phyloP scores from a whole-genome alignment of 2,888 invertebrate species.

The Deladenus siricidicola region DNA sequence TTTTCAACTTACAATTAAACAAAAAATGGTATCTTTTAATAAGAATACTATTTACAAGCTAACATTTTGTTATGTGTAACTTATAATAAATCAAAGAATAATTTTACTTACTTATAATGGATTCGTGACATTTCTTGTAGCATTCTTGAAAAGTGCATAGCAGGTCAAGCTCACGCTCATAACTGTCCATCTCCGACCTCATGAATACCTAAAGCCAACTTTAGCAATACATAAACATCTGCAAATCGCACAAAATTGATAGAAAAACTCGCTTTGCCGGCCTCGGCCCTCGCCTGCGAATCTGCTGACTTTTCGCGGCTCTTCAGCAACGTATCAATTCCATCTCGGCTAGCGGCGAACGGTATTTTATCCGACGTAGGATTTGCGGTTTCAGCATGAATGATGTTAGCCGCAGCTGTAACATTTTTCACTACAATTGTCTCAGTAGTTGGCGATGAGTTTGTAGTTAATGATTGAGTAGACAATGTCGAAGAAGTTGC shows the following conservation, averaged over 20 bases:
- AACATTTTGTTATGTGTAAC: no score
- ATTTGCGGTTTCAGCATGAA: no score
- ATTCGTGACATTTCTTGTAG: slow-evolving; percentile 38
- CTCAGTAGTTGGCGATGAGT: no score
- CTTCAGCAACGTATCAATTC: background rate
- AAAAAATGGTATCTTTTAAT: background rate
- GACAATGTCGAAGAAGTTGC: no score
- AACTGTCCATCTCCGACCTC: slow-evolving; percentile 33
- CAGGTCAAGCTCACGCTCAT: slow-evolving; percentile 41
- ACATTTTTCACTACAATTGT: no score
- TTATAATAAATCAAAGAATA: no score
- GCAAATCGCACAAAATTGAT: background rate
- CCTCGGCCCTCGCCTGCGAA: slow-evolving; percentile 11
- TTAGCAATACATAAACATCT: background rate
- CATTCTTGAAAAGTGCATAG: slow-evolving; percentile 47
- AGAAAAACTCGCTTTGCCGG: slow-evolving; percentile 5
- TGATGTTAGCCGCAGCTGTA: no score
- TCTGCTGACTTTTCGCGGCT: background rate
- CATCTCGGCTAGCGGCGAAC: background rate
- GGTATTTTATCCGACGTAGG: no score
- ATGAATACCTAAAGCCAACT: slow-evolving; percentile 29
- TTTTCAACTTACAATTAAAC: no score
- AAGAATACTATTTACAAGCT: background rate
- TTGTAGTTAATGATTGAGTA: no score
- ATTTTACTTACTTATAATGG: slow-evolving; percentile 34